phyloP scores from a whole-genome alignment of 2,113 vertebrate genomes.

The Rhinoderma darwinii region DNA sequence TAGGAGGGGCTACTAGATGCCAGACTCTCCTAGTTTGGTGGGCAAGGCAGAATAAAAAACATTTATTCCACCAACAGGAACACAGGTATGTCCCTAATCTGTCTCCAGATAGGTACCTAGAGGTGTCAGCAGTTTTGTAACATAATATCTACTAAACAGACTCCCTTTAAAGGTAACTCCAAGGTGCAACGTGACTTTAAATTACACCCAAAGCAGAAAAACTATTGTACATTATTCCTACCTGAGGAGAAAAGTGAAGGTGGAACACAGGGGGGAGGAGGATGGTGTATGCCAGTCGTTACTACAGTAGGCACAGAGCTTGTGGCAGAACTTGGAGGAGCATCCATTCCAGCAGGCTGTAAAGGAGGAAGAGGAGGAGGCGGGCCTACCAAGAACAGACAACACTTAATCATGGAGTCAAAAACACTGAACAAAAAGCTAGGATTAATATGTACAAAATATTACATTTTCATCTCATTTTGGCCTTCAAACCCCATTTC shows the following conservation, averaged over 20 bases:
- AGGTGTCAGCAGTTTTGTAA: too few relatives aligned
- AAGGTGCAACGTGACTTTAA: not conserved
- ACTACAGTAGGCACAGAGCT: conserved; percentile 95
- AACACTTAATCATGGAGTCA: conserved; percentile 46
- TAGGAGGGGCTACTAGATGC: too few relatives aligned
- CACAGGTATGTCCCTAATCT: too few relatives aligned
- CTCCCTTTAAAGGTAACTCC: not conserved
- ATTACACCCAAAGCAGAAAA: not conserved
- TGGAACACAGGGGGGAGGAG: conserved; percentile 82
- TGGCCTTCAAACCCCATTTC: too few relatives aligned
- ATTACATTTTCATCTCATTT: too few relatives aligned
- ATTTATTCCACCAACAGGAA: too few relatives aligned
- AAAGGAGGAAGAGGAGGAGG: conserved; percentile 92
- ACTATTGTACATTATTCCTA: conserved; percentile 61
- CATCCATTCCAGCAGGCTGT: conserved; percentile 93
- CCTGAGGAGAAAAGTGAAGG: conserved; percentile 87
- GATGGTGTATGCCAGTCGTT: conserved; percentile 90
- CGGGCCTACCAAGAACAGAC: conserved; percentile 80
- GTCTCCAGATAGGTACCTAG: too few relatives aligned
- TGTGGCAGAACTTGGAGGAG: conserved; percentile 91
- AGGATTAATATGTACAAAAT: too few relatives aligned
- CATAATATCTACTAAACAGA: too few relatives aligned
- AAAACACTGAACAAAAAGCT: not conserved
- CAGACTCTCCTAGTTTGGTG: too few relatives aligned
- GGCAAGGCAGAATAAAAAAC: too few relatives aligned